Evolutionary conservation across 2,113 vertebrate species (phyloP), one percentile per base, ranked within the genome.

Genomic region (Cavia aperea): DNA sequence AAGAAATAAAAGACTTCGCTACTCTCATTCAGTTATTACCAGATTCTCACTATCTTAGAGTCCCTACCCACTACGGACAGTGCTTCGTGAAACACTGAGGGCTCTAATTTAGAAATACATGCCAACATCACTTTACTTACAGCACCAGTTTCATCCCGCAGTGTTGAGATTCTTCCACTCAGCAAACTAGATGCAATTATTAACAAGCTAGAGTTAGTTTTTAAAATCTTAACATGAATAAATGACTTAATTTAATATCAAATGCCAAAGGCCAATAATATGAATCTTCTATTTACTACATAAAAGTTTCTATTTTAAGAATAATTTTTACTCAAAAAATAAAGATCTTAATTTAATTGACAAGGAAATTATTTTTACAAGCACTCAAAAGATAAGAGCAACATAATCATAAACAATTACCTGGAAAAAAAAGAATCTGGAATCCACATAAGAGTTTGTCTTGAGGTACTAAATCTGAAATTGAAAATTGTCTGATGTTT

Each of bases 391-490:
- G 68, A 2, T 54, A 56, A 54, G 11, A 82, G 72, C 60, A 95
- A 79, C 18, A 36, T 56, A 70, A 56, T 66, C 63, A 77, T 51
- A 77, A 75, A 72, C 36, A 93, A 96, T 96, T 98, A 99, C 99
- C 99, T 99, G 94, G 99, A 99, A 98, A 99, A 99, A 98, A 99
- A 99, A 13, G 99, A 99, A 97, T 99, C 99, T 95, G 99, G 99
- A 97, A 99, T 99, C 99, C 99, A 99, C 98, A 98, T 99, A 43
- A 99, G 98, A 75, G 99, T 99, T 97, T 99, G 99, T 95, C 99
- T 98, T 95, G 99, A 99, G 91, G 99, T 99, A 98, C 99, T 99
- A 97, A 99, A 99, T 95, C 99, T 99, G 95, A 29, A 96, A 95
- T 92, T 39, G n/a, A 96, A 96, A 96, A 89, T 33, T 10, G 85